Evolutionary conservation across 2,888 invertebrate genomes (phyloP), one percentile per base, ranked within the genome.

Genomic region (Serrognathus titanus): DNA sequence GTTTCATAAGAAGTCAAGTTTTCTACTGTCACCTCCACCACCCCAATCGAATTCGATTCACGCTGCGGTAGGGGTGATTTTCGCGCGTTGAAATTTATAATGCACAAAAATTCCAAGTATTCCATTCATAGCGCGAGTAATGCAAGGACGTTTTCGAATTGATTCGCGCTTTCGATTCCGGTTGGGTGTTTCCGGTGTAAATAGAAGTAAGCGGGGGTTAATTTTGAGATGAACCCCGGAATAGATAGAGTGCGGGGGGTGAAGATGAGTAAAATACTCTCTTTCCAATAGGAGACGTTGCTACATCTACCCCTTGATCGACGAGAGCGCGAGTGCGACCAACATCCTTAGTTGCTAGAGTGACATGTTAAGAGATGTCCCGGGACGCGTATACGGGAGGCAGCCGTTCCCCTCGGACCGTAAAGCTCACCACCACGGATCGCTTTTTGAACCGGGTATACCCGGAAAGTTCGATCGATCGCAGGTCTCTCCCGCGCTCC

Each of bases 341-440:
- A 69, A 69, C 69, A 67, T 69, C 67, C 68, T 68, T 66, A 67
- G 67, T 64, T 68, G 57, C 55, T 58, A 53, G 58, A 48, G 64
- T 68, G 69, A 67, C 66, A 74, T 75, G 76, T 67, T 75, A 77
- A 76, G 78, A 78, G 72, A 83, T 83, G 84, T 84, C 84, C 73
- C 81, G 84, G 69, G 84, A 84, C 78, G 82, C 83, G 76, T 85
- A 84, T 77, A 78, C 78, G 75, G 79, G 79, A 83, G 79, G 83
- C 78, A 78, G 83, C 81, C 79, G 87, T 81, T 83, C 85, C 81
- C 82, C 87, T 82, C 82, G 85, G 72, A 80, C 82, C 76, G 82
- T 85, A 81, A 88, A 86, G 78, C 81, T 92, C 81, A 92, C 92
- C 76, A 92, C 91, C 78, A 91, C 91, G 79, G 92, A 93, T 85